These are phyloP conservation scores for Cinara cedri DNA, from an alignment of 2,888 invertebrate species.

Conservation along the genomic window DNA sequence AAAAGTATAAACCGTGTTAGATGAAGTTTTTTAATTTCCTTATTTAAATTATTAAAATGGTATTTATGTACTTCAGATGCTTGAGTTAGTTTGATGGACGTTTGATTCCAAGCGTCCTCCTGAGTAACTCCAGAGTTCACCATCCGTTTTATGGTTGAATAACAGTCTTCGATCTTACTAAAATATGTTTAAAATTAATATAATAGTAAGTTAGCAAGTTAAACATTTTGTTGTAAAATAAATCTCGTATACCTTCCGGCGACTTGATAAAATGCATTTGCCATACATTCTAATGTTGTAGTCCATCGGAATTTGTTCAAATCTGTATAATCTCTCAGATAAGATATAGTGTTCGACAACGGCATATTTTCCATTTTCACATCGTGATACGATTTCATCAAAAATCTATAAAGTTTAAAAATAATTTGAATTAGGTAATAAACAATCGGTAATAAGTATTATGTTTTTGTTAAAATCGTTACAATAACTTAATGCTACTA, in stretches of 20 bases:
- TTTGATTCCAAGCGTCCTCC: slow-evolving; percentile 87
- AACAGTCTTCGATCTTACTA: slow-evolving; percentile 76
- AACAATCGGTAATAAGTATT: no score
- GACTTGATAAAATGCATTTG: slow-evolving; percentile 69
- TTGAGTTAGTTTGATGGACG: slow-evolving; percentile 80
- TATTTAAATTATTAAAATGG: neutral
- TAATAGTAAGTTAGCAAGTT: no score
- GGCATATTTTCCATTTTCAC: slow-evolving; percentile 68
- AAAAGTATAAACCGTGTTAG: no score
- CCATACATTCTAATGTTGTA: slow-evolving; percentile 66
- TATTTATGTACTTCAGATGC: slow-evolving; percentile 76
- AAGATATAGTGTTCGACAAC: slow-evolving; percentile 75
- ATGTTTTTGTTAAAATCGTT: no score
- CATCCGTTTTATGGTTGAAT: slow-evolving; percentile 74
- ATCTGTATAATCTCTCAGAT: slow-evolving; percentile 65
- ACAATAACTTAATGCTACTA: neutral
- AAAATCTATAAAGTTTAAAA: slow-evolving; percentile 67
- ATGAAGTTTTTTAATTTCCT: no score
- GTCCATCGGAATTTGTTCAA: slow-evolving; percentile 62
- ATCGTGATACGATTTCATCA: slow-evolving; percentile 80
- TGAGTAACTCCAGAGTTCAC: slow-evolving; percentile 71
- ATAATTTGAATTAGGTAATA: no score
- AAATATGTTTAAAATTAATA: neutral
- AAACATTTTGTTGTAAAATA: no score
- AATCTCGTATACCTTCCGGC: slow-evolving; percentile 69